phyloP scores from a whole-genome alignment of 2,797 vertebrate genomes.

The Phylloscopus collybita region DNA sequence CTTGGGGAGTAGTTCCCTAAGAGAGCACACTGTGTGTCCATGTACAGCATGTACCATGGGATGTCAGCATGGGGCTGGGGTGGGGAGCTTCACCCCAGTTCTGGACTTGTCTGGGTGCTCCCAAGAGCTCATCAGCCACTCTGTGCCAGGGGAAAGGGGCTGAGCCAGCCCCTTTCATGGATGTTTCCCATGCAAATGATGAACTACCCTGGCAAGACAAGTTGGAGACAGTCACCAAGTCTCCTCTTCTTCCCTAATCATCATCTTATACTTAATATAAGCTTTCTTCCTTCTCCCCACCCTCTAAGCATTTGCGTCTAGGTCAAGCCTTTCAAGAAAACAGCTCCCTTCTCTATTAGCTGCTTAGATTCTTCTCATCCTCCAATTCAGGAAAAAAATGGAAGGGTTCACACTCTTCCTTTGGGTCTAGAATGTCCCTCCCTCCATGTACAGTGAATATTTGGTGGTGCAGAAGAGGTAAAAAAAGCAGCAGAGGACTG shows the following conservation, averaged over 20 bases:
- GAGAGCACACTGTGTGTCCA: background rate
- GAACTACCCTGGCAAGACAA: background rate
- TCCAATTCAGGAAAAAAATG: background rate
- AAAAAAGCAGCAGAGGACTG: background rate
- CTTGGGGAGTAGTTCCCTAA: background rate
- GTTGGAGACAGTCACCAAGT: background rate
- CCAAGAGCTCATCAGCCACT: background rate
- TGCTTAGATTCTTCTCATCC: background rate
- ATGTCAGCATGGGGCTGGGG: background rate
- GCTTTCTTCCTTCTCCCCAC: background rate
- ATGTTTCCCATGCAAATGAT: background rate
- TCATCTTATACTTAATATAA: background rate
- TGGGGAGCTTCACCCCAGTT: background rate
- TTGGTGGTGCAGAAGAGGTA: background rate
- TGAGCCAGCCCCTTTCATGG: background rate
- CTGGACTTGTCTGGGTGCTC: background rate
- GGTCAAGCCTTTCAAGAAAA: background rate
- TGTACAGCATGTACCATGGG: accelerated
- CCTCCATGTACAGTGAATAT: background rate
- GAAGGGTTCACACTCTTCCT: background rate
- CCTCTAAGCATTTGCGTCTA: background rate
- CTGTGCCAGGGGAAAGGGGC: background rate
- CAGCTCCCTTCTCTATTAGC: background rate
- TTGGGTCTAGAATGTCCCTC: background rate
- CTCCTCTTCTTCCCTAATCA: background rate